Conservation (phyloP, 2,888 invertebrate species). For the Hypomecis punctinalis region DNA sequence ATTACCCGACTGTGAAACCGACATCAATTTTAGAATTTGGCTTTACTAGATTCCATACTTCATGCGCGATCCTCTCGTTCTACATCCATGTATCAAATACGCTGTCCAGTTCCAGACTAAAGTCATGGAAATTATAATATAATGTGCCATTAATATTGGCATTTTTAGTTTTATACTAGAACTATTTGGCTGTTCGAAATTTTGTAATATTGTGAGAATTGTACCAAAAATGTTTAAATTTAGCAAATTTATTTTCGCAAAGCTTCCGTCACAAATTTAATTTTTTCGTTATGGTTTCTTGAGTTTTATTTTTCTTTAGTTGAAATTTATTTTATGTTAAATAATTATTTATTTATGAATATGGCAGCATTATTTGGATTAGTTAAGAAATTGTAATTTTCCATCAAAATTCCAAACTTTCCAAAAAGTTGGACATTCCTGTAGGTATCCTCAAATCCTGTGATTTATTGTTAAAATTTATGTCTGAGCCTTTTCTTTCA, state of each 20-base stretch:
- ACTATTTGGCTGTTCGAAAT: conserved; percentile 25
- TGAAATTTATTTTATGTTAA: not conserved
- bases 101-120: conserved; percentile 22
- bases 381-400: not conserved
- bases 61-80: too few species aligned
- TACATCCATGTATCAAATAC: conserved; percentile 1
- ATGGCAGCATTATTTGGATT: not conserved
- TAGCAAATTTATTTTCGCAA: conserved; percentile 3
- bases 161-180: conserved; percentile 40
- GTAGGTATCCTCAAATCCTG: conserved; percentile 58
- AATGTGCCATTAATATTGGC: conserved; percentile 37
- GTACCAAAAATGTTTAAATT: conserved; percentile 39
- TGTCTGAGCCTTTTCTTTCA: conserved; percentile 54
- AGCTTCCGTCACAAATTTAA: conserved; percentile 34
- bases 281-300: conserved; percentile 9
- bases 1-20: too few species aligned
- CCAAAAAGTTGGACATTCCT: conserved; percentile 41
- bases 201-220: conserved; percentile 30
- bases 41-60: too few species aligned
- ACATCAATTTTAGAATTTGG: too few species aligned
- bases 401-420: not conserved
- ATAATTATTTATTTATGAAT: not conserved
- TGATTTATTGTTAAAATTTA: conserved; percentile 57
- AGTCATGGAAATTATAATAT: conserved; percentile 1
- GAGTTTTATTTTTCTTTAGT: not conserved